A percentile compares a stretch with the other conserved stretches of the same genome.
Conservation (phyloP, 2,797 vertebrate genomes). For the Enteromius radiatus region DNA sequence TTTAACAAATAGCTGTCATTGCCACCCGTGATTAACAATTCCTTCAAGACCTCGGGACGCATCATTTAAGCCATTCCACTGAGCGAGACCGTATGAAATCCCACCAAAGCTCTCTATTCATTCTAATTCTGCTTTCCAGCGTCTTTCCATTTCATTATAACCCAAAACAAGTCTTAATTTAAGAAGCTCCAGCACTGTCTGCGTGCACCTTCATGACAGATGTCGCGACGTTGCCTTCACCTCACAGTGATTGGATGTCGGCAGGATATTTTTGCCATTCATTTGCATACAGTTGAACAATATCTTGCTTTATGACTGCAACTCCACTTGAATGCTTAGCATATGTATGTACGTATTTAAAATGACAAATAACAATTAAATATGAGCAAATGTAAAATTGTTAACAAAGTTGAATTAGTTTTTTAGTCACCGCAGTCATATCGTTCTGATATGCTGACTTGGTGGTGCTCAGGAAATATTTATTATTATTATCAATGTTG, state of each 20-base stretch:
- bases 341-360: background rate
- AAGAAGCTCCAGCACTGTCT: slow-evolving; percentile 10
- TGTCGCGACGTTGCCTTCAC: background rate
- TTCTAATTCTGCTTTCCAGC: slow-evolving; percentile 37
- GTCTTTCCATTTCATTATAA: slow-evolving; percentile 35
- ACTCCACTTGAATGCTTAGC: background rate
- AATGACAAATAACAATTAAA: background rate
- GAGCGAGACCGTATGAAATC: slow-evolving; percentile 33
- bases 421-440: too few species aligned
- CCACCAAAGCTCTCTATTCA: slow-evolving; percentile 38
- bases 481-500: background rate
- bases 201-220: background rate
- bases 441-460: background rate
- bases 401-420: background rate
- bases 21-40: slow-evolving; percentile 72
- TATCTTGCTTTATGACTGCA: background rate
- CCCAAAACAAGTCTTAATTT: slow-evolving; percentile 20
- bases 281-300: background rate
- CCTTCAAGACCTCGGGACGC: slow-evolving; percentile 60
- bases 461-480: background rate
- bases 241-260: background rate
- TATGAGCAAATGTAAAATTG: background rate
- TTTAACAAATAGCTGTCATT: slow-evolving; percentile 71
- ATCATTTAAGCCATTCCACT: slow-evolving; percentile 65
- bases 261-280: background rate